Evolutionary conservation across 2,888 invertebrate species (phyloP).

Genomic region (Rhamnusium bicolor): DNA sequence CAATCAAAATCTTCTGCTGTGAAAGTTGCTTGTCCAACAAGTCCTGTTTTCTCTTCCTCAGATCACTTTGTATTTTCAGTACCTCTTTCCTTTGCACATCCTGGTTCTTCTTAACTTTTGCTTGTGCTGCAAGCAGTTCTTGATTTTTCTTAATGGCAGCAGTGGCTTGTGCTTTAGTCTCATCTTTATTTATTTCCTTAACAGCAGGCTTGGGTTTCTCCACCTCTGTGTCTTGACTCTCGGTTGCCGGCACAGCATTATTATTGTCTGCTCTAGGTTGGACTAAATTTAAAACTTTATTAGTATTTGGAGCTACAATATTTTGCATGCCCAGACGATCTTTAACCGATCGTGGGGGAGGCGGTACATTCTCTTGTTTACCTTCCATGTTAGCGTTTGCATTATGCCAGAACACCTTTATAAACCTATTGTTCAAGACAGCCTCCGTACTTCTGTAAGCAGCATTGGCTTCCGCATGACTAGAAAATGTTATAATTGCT

Average conservation of each 20-base stretch:
- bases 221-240: conserved; percentile 63
- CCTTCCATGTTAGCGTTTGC: conserved; percentile 67
- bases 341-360: conserved; percentile 66
- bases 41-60: conserved; percentile 89
- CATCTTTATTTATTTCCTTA: conserved; percentile 60
- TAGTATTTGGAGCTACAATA: conserved; percentile 66
- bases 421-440: conserved; percentile 97
- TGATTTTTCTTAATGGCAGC: conserved; percentile 74
- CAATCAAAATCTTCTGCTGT: conserved; percentile 88
- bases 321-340: conserved; percentile 71
- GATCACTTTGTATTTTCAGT: conserved; percentile 83
- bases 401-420: conserved; percentile 96
- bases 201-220: conserved; percentile 52
- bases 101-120: conserved; percentile 81
- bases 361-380: conserved; percentile 77
- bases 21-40: conserved; percentile 91
- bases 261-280: conserved; percentile 68
- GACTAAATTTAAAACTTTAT: conserved; percentile 70
- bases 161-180: conserved; percentile 66
- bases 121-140: conserved; percentile 76
- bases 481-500: conserved; percentile 92
- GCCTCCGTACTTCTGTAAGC: conserved; percentile 98
- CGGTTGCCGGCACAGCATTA: conserved; percentile 58
- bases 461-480: conserved; percentile 90
- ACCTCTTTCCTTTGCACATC: conserved; percentile 84